phyloP scores from a whole-genome alignment of 1,140 invertebrate species.

The Mactra quadrangularis region DNA sequence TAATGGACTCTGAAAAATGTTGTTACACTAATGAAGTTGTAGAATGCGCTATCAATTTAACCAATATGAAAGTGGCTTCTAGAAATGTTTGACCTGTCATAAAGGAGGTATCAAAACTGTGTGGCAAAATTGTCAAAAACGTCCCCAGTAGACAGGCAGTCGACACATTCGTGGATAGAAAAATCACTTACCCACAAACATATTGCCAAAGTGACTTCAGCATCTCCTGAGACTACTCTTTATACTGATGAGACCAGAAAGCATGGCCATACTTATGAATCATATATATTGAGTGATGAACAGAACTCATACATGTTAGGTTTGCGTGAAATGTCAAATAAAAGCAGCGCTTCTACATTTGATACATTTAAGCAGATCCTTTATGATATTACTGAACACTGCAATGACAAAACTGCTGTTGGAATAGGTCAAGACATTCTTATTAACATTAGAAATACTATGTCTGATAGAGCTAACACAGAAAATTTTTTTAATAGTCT shows the following conservation, averaged over 20 bases:
- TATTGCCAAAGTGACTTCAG: neutral
- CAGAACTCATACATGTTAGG: slow-evolving; percentile 60
- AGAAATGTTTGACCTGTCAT: slow-evolving; percentile 51
- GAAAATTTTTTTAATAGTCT: too few species aligned
- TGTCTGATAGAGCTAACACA: slow-evolving; percentile 50
- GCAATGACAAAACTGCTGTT: neutral
- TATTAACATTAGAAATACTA: slow-evolving; percentile 46
- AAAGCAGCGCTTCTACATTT: slow-evolving; percentile 32
- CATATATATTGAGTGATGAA: slow-evolving; percentile 45
- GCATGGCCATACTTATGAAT: slow-evolving; percentile 54
- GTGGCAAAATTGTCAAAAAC: slow-evolving; percentile 26
- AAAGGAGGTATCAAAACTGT: slow-evolving; percentile 51
- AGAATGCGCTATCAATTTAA: slow-evolving; percentile 20
- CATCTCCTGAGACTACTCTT: slow-evolving; percentile 20
- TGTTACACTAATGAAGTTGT: slow-evolving; percentile 14
- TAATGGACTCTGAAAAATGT: slow-evolving; percentile 1
- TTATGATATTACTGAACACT: slow-evolving; percentile 31
- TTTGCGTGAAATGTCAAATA: slow-evolving; percentile 61
- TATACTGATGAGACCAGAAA: slow-evolving; percentile 62
- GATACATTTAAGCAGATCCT: slow-evolving; percentile 58
- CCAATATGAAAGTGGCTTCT: slow-evolving; percentile 19
- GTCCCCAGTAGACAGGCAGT: slow-evolving; percentile 35
- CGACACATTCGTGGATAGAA: slow-evolving; percentile 40
- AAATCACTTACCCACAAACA: slow-evolving; percentile 43
- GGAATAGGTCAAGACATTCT: slow-evolving; percentile 40